These are phyloP conservation scores for Nymphalis c-album DNA, from an alignment of 2,888 invertebrate species.

Conservation along the genomic window DNA sequence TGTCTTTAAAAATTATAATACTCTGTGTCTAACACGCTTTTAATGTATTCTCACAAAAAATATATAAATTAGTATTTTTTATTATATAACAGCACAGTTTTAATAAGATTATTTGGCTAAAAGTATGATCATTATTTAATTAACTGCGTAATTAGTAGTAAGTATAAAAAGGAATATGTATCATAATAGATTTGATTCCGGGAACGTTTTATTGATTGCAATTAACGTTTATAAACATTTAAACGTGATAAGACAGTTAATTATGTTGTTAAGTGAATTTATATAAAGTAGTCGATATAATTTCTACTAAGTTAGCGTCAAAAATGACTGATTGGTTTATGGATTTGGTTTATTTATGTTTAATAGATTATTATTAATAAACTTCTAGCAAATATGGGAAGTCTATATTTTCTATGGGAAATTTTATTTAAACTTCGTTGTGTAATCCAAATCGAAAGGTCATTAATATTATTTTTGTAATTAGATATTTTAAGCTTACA, in stretches of 20 bases:
- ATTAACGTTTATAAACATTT: constrained; percentile 20
- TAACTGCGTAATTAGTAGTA: neutral
- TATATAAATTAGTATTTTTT: neutral
- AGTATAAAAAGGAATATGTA: neutral
- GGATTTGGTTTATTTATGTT: no score
- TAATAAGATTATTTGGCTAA: no score
- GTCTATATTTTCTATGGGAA: no score
- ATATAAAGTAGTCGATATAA: neutral
- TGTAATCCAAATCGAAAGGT: no score
- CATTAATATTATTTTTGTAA: no score
- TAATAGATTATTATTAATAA: neutral
- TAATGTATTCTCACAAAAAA: neutral
- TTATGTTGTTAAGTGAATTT: constrained; percentile 7
- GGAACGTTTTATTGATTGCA: constrained; percentile 13
- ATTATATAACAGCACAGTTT: neutral
- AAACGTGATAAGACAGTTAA: constrained; percentile 10
- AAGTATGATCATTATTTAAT: neutral
- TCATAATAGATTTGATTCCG: constrained; percentile 3
- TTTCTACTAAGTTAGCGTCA: constrained; percentile 3
- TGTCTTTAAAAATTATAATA: constrained; percentile 8
- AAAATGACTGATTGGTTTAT: constrained; percentile 14
- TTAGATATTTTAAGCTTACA: neutral
- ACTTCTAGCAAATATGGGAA: no score
- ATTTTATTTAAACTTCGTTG: no score
- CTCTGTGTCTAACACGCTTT: constrained; percentile 22